Conservation (phyloP, 2,113 vertebrate species). For the Phycodurus eques region DNA sequence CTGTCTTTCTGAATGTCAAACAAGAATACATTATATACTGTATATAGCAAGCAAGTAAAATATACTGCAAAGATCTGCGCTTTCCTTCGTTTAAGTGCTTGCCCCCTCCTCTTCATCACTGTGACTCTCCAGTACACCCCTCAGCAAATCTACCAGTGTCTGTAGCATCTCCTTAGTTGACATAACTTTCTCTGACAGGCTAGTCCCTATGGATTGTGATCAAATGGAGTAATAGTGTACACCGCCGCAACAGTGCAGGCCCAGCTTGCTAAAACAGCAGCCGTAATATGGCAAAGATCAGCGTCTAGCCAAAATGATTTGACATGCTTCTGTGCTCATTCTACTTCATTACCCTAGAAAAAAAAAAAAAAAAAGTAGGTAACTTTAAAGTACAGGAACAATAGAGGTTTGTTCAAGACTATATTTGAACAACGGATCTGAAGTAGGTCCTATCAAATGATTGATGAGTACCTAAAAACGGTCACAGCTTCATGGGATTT, state of each 20-base stretch:
- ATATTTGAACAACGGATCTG: not conserved
- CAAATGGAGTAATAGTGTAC: slow-evolving; percentile 64
- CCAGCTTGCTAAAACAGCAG: slow-evolving; percentile 54
- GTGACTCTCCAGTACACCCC: slow-evolving; percentile 50
- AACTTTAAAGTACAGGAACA: not conserved
- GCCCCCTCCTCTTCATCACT: slow-evolving; percentile 7
- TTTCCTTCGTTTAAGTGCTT: slow-evolving; percentile 6
- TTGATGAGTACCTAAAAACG: not conserved
- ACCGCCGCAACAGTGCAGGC: slow-evolving; percentile 57
- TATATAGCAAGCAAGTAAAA: not conserved
- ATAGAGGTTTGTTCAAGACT: not conserved
- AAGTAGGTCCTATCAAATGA: not conserved
- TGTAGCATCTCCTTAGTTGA: slow-evolving; percentile 53
- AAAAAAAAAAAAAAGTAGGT: not conserved
- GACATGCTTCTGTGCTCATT: slow-evolving; percentile 53
- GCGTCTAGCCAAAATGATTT: slow-evolving; percentile 48
- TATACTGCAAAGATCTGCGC: not conserved
- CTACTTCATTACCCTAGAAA: slow-evolving; percentile 11
- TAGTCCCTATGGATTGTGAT: slow-evolving; percentile 71
- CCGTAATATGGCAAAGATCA: slow-evolving; percentile 60
- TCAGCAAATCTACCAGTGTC: slow-evolving; percentile 59
- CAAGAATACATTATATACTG: not conserved
- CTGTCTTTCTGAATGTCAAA: not conserved
- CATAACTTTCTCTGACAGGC: slow-evolving; percentile 61
- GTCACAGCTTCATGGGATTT: not conserved